phyloP scores from a whole-genome alignment of 2,113 vertebrate species.

The Neomonachus schauinslandi region DNA sequence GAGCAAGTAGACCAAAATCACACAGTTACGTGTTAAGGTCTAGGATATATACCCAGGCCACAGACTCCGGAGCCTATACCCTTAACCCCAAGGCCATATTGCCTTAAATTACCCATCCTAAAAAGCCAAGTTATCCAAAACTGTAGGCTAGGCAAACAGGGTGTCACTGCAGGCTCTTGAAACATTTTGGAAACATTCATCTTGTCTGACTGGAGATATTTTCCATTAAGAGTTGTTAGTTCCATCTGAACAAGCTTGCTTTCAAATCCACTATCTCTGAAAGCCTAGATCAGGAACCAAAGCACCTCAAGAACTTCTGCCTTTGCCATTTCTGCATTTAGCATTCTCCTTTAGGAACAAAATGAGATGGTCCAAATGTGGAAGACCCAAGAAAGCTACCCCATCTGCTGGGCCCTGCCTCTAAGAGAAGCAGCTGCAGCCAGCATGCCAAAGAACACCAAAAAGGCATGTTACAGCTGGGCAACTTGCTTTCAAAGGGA shows the following conservation, averaged over 20 bases:
- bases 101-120: neutral
- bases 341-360: neutral
- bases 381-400: neutral
- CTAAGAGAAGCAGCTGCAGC: neutral
- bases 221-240: neutral
- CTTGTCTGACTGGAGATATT: neutral
- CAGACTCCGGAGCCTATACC: neutral
- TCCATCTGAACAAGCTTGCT: neutral
- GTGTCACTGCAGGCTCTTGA: neutral
- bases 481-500: neutral
- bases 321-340: neutral
- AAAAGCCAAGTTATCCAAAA: neutral
- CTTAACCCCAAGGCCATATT: neutral
- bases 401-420: no score
- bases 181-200: neutral
- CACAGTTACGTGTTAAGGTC: neutral
- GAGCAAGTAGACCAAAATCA: neutral
- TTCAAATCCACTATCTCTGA: constrained; percentile 22
- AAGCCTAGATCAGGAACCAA: neutral
- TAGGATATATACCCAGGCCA: neutral
- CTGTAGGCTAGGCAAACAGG: neutral
- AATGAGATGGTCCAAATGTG: neutral
- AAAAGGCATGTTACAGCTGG: neutral
- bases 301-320: neutral
- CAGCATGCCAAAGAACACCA: neutral